phyloP scores from a whole-genome alignment of 2,113 vertebrate species.

The Ciconia maguari region DNA sequence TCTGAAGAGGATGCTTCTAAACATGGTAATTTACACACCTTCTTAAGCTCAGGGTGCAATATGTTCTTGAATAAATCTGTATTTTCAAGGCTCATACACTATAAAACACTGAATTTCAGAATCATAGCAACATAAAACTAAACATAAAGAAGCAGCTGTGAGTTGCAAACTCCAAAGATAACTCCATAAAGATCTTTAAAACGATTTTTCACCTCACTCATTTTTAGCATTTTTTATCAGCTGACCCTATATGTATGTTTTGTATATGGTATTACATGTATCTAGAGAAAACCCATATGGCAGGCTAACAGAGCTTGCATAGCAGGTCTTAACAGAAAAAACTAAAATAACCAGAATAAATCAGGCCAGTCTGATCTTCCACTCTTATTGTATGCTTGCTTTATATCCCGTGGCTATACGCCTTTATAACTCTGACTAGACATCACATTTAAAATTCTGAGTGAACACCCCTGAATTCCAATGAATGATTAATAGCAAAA shows the following conservation, averaged over 20 bases:
- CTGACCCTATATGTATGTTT: neutral
- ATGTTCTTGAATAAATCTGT: neutral
- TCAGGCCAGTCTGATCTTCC: neutral
- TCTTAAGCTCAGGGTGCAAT: neutral
- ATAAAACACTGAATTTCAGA: neutral
- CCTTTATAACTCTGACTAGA: neutral
- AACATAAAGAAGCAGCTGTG: neutral
- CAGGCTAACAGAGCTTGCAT: neutral
- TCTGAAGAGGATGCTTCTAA: neutral
- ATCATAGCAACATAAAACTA: neutral
- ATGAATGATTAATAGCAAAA: neutral
- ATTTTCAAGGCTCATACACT: neutral
- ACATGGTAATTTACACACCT: neutral
- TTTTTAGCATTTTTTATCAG: neutral
- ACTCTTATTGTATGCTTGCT: neutral
- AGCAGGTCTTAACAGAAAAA: neutral
- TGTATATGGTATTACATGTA: neutral
- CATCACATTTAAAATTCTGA: neutral
- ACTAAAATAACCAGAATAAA: neutral
- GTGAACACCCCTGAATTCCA: neutral
- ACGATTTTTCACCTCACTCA: neutral
- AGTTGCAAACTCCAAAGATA: neutral
- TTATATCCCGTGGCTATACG: neutral
- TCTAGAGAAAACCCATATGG: neutral
- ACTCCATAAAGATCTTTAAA: neutral